These are phyloP conservation scores for Tetranychus truncatus DNA, from an alignment of 2,888 invertebrate species.

Conservation along the genomic window DNA sequence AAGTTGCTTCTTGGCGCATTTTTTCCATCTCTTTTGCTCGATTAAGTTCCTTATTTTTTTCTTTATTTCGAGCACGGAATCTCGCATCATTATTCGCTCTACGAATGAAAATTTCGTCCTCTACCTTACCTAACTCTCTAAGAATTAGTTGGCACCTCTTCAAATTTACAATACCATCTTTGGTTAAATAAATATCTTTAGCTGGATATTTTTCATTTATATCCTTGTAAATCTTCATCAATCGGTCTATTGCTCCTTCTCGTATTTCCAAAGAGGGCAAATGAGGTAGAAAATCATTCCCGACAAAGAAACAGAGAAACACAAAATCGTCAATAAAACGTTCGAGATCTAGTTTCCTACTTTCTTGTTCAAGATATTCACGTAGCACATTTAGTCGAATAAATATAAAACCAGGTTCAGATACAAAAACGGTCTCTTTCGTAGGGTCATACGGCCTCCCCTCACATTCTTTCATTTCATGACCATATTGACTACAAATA, in stretches of 20 bases:
- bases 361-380: constrained; percentile 75
- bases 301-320: constrained; percentile 96
- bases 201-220: constrained; percentile 7
- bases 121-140: constrained; percentile 63
- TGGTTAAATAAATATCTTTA: constrained; percentile 57
- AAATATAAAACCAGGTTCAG: constrained; percentile 71
- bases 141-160: constrained; percentile 85
- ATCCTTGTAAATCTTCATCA: constrained; percentile 75
- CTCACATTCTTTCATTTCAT: constrained; percentile 79
- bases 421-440: constrained; percentile 33
- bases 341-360: constrained; percentile 29
- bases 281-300: constrained; percentile 96
- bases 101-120: constrained; percentile 90
- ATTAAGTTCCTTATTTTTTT: constrained; percentile 15
- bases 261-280: constrained; percentile 91
- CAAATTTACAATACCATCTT: constrained; percentile 80
- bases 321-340: constrained; percentile 93
- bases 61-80: constrained; percentile 16
- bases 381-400: constrained; percentile 65
- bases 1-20: background rate
- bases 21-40: background rate
- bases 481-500: constrained; percentile 59
- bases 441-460: constrained; percentile 37
- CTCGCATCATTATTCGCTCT: constrained; percentile 59
- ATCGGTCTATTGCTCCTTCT: constrained; percentile 84